A percentile compares a stretch with the other conserved stretches of the same genome.
These are phyloP conservation scores for Heteropelma amictum DNA, from an alignment of 2,888 invertebrate genomes.

Conservation along the genomic window DNA sequence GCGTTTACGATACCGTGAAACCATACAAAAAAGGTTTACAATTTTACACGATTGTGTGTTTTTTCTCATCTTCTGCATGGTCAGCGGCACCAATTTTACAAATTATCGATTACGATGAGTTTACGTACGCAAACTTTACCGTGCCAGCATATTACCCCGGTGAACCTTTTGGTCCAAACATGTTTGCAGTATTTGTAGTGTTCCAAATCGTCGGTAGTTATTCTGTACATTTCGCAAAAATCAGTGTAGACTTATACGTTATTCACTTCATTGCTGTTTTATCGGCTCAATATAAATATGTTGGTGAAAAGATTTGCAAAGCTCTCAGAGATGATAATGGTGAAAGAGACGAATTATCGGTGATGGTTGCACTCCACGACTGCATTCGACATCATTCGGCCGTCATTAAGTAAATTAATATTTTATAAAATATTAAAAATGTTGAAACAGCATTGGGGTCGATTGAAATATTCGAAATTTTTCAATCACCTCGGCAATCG, in stretches of 20 bases:
- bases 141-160: constrained; percentile 58
- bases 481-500: too few species aligned
- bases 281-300: constrained; percentile 62
- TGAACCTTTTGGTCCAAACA: constrained; percentile 32
- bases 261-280: constrained; percentile 59
- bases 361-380: neutral
- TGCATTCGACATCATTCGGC: constrained; percentile 34
- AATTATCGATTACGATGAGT: constrained; percentile 46
- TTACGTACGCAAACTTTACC: constrained; percentile 58
- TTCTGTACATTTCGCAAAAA: constrained; percentile 54
- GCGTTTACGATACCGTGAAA: constrained; percentile 28
- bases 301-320: constrained; percentile 41
- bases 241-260: constrained; percentile 61
- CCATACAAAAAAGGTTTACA: constrained; percentile 54
- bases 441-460: too few species aligned
- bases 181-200: constrained; percentile 48
- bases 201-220: constrained; percentile 43
- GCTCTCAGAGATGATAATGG: constrained; percentile 38
- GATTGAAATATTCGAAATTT: too few species aligned
- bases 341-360: neutral
- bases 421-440: neutral
- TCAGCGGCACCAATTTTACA: constrained; percentile 38
- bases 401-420: constrained; percentile 28
- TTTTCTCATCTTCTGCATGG: constrained; percentile 49
- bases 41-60: constrained; percentile 51